Base-by-base conservation (phyloP, 2,797 vertebrate genomes). In the Cirrhinus molitorella region DNA sequence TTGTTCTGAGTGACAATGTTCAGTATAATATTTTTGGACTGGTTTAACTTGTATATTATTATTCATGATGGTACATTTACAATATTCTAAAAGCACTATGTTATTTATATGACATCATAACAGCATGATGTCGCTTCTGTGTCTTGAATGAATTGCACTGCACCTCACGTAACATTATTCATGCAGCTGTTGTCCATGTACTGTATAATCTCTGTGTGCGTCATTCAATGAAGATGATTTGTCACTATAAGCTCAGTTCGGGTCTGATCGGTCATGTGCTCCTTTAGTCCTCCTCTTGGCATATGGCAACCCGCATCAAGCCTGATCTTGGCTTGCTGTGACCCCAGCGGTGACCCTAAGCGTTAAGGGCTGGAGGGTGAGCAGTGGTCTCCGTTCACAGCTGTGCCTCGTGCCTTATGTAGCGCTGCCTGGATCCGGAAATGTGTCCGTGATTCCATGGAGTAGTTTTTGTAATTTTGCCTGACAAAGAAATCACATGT, bases 391-490 rank as follows among this genome's bases (percentile, higher is more conserved):
- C 95, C 95, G 16, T 97, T 97, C 89, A 95, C 92, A 71, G 88
- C 91, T 5, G 79, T 79, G 16, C 93, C 95, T 89, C 93, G 97
- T 89, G 97, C 97, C 93, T 99, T 98, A 83, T 97, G 97, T 88
- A 97, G 92, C 84, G 98, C 98, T 81, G 97, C 98, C 91, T 99
- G 98, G 91, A 99, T 98, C 88, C 98, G 96, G 94, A 99, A 99
- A 92, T 99, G 98, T 78, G 97, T 99, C 90, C 98, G 96, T 82
- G 98, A 99, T 92, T 99, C 98, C 98, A 99, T 99, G 47, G 98
- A 99, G 92, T 99, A 99, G 93, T 99, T 98, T 94, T 99, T 99
- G 92, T 99, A 99, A 92, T 98, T 99, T 89, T 98, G 96, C 91
- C 98, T 99, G 90, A 12, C 14, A 82, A 73, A 66, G 40, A 53